These are phyloP conservation scores for Acanthacorydalis orientalis DNA, from an alignment of 2,888 invertebrate genomes.

Conservation along the genomic window DNA sequence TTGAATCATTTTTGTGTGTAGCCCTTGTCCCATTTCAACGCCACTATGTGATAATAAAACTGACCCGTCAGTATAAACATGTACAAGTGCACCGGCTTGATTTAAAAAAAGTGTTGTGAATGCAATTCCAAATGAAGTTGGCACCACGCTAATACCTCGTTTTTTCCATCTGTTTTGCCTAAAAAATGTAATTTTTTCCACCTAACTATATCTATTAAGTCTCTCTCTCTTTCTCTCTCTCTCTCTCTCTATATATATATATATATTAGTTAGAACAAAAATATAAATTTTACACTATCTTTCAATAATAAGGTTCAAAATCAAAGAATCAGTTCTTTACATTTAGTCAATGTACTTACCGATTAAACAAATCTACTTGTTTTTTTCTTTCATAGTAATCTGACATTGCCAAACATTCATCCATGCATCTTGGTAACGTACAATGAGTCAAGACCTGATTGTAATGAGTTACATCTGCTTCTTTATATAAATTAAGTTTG, in stretches of 20 bases:
- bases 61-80: conserved; percentile 75
- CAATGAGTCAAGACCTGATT: conserved; percentile 57
- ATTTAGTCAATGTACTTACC: conserved; percentile 26
- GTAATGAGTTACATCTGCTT: conserved; percentile 63
- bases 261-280: not conserved
- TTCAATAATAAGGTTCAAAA: not conserved
- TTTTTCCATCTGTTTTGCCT: conserved; percentile 72
- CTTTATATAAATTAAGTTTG: conserved; percentile 59
- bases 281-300: not conserved
- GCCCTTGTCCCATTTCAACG: conserved; percentile 92
- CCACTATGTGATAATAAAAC: conserved; percentile 81
- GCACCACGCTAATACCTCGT: conserved; percentile 64
- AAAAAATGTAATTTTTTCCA: conserved; percentile 15
- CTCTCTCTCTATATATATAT: no score
- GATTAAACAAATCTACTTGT: conserved; percentile 52
- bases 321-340: not conserved
- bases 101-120: conserved; percentile 62
- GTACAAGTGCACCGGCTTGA: conserved; percentile 74
- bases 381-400: conserved; percentile 39
- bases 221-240: no score
- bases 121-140: conserved; percentile 73
- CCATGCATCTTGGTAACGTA: conserved; percentile 58
- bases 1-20: conserved; percentile 93
- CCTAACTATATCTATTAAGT: no score
- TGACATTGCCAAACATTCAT: conserved; percentile 54